Percentiles rank a stretch among this genome's conserved stretches.
Conservation (phyloP, 2,797 vertebrate species). For the Cheirogaleus major region DNA sequence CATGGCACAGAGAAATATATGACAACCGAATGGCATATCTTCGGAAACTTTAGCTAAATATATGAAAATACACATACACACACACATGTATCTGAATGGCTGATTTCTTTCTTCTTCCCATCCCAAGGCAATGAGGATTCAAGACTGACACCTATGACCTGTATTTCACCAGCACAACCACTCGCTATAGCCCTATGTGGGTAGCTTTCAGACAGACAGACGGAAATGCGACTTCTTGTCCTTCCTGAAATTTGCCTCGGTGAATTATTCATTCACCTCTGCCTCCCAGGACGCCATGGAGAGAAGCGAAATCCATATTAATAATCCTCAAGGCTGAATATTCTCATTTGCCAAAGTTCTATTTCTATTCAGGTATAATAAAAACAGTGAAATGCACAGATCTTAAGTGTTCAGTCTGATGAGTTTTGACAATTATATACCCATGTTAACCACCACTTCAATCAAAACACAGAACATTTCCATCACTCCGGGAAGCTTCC, state of each 20-base stretch:
- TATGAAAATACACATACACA: too few relatives aligned
- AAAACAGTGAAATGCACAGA: background rate
- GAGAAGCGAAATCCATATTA: background rate
- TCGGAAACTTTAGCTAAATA: background rate
- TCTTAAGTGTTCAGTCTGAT: background rate
- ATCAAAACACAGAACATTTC: background rate
- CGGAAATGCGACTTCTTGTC: background rate
- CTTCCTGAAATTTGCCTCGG: background rate
- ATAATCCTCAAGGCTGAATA: background rate
- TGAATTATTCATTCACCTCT: background rate
- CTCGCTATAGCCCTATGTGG: background rate
- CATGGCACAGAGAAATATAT: background rate
- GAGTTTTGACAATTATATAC: background rate
- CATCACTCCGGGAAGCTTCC: background rate
- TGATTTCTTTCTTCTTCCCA: background rate
- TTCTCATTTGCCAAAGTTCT: background rate
- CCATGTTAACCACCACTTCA: background rate
- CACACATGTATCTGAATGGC: background rate
- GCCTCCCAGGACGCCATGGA: background rate
- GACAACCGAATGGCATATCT: too few relatives aligned
- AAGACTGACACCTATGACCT: background rate
- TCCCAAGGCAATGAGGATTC: background rate
- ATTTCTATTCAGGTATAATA: background rate
- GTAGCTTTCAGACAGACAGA: background rate
- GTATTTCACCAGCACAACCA: background rate